These are phyloP conservation scores for Lophotriccus pileatus DNA, from an alignment of 2,797 vertebrate genomes.

Conservation along the genomic window DNA sequence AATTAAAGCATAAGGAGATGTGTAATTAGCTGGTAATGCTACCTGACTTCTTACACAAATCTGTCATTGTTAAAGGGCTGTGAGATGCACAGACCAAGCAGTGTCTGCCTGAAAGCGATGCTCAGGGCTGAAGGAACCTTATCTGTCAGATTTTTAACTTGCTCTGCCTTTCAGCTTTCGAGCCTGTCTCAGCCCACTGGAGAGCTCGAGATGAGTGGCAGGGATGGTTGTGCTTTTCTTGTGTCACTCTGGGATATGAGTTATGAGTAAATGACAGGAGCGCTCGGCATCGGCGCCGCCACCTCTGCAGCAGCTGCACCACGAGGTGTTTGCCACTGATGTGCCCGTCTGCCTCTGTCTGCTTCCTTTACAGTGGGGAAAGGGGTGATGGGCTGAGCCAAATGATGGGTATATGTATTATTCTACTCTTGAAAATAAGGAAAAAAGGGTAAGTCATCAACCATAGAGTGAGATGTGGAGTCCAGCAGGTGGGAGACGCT, in stretches of 20 bases:
- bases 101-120: neutral
- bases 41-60: rapidly evolving
- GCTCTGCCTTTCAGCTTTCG: neutral
- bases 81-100: neutral
- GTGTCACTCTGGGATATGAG: neutral
- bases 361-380: rapidly evolving
- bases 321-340: rapidly evolving
- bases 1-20: neutral
- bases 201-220: neutral
- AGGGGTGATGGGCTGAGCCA: neutral
- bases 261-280: neutral
- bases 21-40: neutral
- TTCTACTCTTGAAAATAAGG: neutral
- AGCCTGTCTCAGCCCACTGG: neutral
- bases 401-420: neutral
- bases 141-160: neutral
- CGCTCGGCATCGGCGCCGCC: rapidly evolving
- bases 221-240: no score
- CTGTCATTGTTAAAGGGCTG: neutral
- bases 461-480: rapidly evolving
- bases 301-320: neutral
- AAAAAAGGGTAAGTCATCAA: neutral
- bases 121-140: neutral
- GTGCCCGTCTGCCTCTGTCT: neutral
- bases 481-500: neutral